phyloP scores from a whole-genome alignment of 2,797 vertebrate species.

The Champsocephalus esox region DNA sequence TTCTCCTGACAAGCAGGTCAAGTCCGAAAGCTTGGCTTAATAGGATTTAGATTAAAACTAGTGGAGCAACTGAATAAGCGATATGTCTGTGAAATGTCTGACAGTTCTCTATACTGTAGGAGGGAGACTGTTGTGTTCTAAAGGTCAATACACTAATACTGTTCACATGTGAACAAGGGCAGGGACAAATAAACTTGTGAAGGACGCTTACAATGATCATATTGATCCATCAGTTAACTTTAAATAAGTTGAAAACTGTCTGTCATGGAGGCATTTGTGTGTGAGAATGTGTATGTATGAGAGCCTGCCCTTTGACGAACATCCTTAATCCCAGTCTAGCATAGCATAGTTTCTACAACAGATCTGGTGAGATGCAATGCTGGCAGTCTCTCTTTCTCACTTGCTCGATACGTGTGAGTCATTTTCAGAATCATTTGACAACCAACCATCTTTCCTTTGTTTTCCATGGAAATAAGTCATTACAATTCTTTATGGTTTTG shows the following conservation, averaged over 20 bases:
- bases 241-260: constrained; percentile 7
- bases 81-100: constrained; percentile 38
- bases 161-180: no score
- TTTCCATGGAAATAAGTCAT: neutral
- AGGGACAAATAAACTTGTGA: neutral
- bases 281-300: neutral
- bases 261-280: constrained; percentile 5
- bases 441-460: neutral
- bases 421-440: neutral
- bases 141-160: constrained; percentile 33
- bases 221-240: constrained; percentile 9
- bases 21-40: constrained; percentile 38
- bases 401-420: neutral
- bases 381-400: neutral
- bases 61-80: constrained; percentile 43
- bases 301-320: constrained; percentile 22
- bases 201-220: neutral
- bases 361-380: neutral
- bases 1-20: constrained; percentile 46
- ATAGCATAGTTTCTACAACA: neutral
- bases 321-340: neutral
- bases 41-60: constrained; percentile 62
- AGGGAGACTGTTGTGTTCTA: constrained; percentile 30
- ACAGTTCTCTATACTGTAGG: constrained; percentile 37
- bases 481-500: constrained; percentile 24